These are phyloP conservation scores for Anoplopoma fimbria DNA, from an alignment of 2,113 vertebrate genomes.

Conservation along the genomic window DNA sequence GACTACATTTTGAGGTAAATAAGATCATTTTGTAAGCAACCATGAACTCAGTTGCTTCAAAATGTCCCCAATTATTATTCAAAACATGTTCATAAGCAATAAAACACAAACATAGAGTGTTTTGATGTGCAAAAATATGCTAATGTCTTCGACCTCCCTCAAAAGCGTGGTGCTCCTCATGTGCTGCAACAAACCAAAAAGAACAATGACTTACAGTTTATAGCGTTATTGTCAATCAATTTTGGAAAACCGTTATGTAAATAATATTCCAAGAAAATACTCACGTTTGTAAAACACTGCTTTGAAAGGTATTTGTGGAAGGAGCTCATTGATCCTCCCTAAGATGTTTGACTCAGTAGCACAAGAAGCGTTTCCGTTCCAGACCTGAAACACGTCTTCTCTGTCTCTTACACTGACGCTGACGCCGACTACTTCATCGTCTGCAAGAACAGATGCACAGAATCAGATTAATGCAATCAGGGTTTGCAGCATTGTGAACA, in stretches of 20 bases:
- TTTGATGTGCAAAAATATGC: slow-evolving; percentile 77
- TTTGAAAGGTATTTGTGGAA: slow-evolving; percentile 93
- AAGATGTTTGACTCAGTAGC: slow-evolving; percentile 91
- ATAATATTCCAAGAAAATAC: slow-evolving; percentile 70
- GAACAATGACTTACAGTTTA: background rate
- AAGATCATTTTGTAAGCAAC: slow-evolving; percentile 36
- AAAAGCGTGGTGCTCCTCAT: slow-evolving; percentile 96
- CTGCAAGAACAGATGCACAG: slow-evolving; percentile 74
- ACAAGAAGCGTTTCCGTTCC: slow-evolving; percentile 94
- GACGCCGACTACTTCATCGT: slow-evolving; percentile 95
- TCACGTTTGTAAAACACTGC: slow-evolving; percentile 97
- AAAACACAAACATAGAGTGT: slow-evolving; percentile 16
- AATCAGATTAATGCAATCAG: background rate
- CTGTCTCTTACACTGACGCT: slow-evolving; percentile 93
- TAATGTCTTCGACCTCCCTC: slow-evolving; percentile 92
- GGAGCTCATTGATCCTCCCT: slow-evolving; percentile 92
- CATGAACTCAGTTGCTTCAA: slow-evolving; percentile 29
- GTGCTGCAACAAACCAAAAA: slow-evolving; percentile 85
- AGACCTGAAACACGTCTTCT: slow-evolving; percentile 95
- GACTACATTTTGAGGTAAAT: slow-evolving; percentile 55
- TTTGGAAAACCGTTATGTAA: background rate
- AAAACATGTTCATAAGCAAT: slow-evolving; percentile 31
- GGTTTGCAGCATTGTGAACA: background rate
- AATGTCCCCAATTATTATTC: slow-evolving; percentile 26
- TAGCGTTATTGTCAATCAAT: background rate